Percentiles rank a stretch among this genome's conserved stretches.
Evolutionary conservation across 2,888 invertebrate species (phyloP).

Genomic region (Elysia crispata): DNA sequence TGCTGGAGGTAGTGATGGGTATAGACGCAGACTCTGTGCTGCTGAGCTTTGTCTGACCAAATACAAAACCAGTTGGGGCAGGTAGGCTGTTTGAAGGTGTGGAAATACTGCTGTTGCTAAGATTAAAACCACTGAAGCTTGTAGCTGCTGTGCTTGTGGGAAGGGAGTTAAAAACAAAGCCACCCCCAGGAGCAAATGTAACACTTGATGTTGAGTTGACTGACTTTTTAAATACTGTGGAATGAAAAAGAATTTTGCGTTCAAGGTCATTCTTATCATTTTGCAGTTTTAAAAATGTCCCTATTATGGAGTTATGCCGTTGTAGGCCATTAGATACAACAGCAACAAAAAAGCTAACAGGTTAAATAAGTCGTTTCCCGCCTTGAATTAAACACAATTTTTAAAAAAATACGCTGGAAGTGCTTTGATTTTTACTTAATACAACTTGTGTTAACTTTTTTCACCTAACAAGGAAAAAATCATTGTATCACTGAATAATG

Average conservation of each 20-base stretch:
- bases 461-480: no score
- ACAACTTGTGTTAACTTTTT: no score
- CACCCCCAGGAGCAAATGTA: conserved; percentile 32
- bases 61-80: conserved; percentile 42
- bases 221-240: conserved; percentile 34
- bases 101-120: conserved; percentile 38
- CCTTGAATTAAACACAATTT: no score
- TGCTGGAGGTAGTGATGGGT: not conserved
- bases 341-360: no score
- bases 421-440: no score
- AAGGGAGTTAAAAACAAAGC: conserved; percentile 23
- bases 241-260: not conserved
- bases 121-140: conserved; percentile 43
- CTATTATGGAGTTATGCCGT: no score
- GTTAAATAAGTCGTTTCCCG: no score
- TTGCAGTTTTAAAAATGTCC: no score
- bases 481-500: no score
- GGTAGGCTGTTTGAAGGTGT: conserved; percentile 22
- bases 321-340: no score
- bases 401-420: no score
- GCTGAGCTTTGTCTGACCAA: conserved; percentile 31
- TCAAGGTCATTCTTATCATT: no score
- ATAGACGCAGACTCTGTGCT: not conserved
- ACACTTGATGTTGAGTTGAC: conserved; percentile 10
- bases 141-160: conserved; percentile 32